Base-by-base conservation (phyloP, 2,797 vertebrate genomes). In the Todus mexicanus region DNA sequence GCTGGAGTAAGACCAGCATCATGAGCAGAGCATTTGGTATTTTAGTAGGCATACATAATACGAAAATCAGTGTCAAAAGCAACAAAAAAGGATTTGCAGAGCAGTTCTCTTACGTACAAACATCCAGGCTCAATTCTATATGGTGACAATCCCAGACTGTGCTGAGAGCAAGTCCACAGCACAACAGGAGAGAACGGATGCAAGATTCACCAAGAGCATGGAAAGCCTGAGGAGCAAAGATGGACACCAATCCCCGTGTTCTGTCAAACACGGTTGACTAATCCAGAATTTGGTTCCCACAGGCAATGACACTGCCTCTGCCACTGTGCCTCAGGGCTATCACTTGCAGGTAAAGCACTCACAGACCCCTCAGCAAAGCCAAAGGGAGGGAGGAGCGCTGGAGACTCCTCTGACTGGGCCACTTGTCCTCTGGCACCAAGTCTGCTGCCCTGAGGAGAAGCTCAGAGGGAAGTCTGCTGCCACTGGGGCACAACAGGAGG, bases 121-220 rank as follows among this genome's bases (percentile, higher is more conserved):
- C 26, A 71, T 3, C 9, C 48, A 40, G 57, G n/a, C 33, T 40
- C 33, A 21, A 26, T 8, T 35, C 45, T 27, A 2, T 3, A 10
- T 4, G 12, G 15, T 15, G 33, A 51, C 26, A 63, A 61, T 9
- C 57, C 31, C 48, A 40, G 6, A 51, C 42, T 45, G 33, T 16
- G 57, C 20, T 37, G 11, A 45, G 20, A 14, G 35, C 10, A 27
- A 77, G 38, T 17, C 65, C 40, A 21, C 0, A 5, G 66, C 59
- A 15, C 51, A 59, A 18, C 37, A 19, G 10, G 17, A 81, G 40
- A 31, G 56, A 33, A 48, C 19, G 27, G 25, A 23, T 9, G 6
- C 7, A 19, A 45, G 53, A 70, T 51, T 16, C 33, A 61, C 8
- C 0, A 1, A 37, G 29, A 53, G 15, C 1, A 0, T 2, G 16